Conservation (phyloP, 2,888 invertebrate species). For the Lamproptera curius region DNA sequence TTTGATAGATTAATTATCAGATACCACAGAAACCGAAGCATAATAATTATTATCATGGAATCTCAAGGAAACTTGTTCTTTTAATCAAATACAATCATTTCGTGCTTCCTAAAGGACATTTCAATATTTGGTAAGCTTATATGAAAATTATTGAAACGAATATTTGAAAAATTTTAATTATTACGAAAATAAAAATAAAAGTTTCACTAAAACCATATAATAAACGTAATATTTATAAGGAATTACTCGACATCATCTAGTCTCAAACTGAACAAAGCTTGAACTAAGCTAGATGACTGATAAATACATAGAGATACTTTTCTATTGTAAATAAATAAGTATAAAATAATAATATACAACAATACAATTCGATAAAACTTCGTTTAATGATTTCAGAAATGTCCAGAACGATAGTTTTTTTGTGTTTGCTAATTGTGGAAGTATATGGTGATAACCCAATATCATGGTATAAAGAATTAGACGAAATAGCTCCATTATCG, state of each 20-base stretch:
- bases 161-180: too few species aligned
- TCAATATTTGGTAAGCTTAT: slow-evolving; percentile 36
- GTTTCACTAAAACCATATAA: too few species aligned
- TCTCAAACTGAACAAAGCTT: too few species aligned
- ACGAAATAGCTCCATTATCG: slow-evolving; percentile 30
- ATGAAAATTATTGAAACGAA: too few species aligned
- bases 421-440: slow-evolving; percentile 38
- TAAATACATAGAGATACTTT: too few species aligned
- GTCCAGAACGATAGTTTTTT: slow-evolving; percentile 34
- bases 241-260: too few species aligned
- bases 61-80: slow-evolving; percentile 15
- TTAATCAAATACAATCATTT: slow-evolving; percentile 26
- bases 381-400: slow-evolving; percentile 41
- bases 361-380: too few species aligned
- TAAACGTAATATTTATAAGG: too few species aligned
- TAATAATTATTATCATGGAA: slow-evolving; percentile 5
- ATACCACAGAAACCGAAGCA: slow-evolving; percentile 6
- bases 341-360: too few species aligned
- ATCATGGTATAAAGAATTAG: slow-evolving; percentile 47
- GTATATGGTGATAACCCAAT: slow-evolving; percentile 45
- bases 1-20: slow-evolving; percentile 11
- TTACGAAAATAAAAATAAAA: too few species aligned
- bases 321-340: too few species aligned
- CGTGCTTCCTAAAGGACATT: slow-evolving; percentile 36
- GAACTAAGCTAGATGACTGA: too few species aligned